A percentile compares a stretch with the other conserved stretches of the same genome.
Conservation (phyloP, 2,888 invertebrate species). For the Laspeyria flexula region DNA sequence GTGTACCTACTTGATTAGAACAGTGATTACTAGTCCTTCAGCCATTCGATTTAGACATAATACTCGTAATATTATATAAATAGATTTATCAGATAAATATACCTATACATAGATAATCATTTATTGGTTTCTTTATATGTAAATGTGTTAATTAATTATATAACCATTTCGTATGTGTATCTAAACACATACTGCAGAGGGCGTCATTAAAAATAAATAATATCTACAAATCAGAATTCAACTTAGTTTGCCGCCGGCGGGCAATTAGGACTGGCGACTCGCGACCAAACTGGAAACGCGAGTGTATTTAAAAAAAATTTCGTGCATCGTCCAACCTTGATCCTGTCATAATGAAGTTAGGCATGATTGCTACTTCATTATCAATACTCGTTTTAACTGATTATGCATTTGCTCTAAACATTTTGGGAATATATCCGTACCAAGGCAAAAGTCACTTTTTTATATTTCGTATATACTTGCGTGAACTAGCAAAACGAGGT, state of each 20-base stretch:
- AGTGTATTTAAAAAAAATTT: neutral
- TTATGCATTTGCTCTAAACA: constrained; percentile 63
- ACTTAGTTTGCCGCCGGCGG: constrained; percentile 19
- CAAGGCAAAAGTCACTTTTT: constrained; percentile 90
- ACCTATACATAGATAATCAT: too few species aligned
- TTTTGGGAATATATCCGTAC: constrained; percentile 89
- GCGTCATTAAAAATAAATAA: neutral
- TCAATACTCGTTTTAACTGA: constrained; percentile 42
- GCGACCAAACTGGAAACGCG: neutral
- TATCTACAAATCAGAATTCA: neutral
- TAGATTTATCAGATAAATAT: too few species aligned
- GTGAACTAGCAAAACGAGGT: constrained; percentile 86
- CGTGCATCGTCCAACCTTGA: constrained; percentile 17
- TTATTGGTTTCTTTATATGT: too few species aligned
- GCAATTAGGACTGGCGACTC: constrained; percentile 5
- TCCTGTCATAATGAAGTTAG: constrained; percentile 46
- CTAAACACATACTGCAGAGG: neutral
- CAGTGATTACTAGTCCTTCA: too few species aligned
- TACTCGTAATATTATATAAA: too few species aligned
- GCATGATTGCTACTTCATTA: constrained; percentile 33
- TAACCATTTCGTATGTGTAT: too few species aligned
- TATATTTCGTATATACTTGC: constrained; percentile 86
- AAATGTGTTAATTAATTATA: too few species aligned
- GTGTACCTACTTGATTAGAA: too few species aligned
- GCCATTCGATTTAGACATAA: too few species aligned